Percentiles rank a stretch among this genome's conserved stretches.
These are phyloP conservation scores for Illadopsis cleaveri DNA, from an alignment of 2,113 vertebrate species.

Conservation along the genomic window DNA sequence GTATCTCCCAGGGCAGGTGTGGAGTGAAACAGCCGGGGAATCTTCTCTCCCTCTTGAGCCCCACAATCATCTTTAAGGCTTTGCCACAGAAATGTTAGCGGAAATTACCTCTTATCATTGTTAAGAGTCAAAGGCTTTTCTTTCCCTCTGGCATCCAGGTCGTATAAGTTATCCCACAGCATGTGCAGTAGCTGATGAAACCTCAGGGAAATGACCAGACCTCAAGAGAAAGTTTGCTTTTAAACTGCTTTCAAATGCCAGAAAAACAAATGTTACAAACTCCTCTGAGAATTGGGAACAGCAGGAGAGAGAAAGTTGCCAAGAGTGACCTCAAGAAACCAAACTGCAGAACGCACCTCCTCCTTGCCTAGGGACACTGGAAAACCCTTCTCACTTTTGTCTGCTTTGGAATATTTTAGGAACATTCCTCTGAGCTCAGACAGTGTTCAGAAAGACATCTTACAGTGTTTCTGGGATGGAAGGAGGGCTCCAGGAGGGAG, in stretches of 20 bases:
- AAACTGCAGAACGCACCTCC: not conserved
- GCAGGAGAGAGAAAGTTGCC: not conserved
- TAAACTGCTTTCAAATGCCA: not conserved
- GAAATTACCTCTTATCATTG: not conserved
- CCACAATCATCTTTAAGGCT: not conserved
- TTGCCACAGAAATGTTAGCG: not conserved
- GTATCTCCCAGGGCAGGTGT: rapidly evolving
- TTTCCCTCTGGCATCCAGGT: not conserved
- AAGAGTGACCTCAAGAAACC: conserved; percentile 4
- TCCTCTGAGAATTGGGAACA: not conserved
- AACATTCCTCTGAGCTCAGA: not conserved
- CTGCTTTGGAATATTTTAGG: not conserved
- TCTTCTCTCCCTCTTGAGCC: not conserved
- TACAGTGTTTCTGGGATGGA: not conserved
- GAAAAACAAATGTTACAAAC: not conserved
- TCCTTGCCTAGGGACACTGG: not conserved
- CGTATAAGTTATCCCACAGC: not conserved
- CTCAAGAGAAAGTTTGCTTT: conserved; percentile 26
- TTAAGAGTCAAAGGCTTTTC: not conserved
- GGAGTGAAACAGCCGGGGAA: not conserved
- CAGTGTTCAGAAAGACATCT: not conserved
- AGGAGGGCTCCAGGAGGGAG: not conserved
- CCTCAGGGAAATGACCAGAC: conserved; percentile 11
- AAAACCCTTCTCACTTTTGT: not conserved
- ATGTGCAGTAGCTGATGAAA: conserved; percentile 5